Percentiles rank a stretch among this genome's conserved stretches.
Conservation (phyloP, 64 coral and sea anemone species). For the Pocillopora verrucosa region DNA sequence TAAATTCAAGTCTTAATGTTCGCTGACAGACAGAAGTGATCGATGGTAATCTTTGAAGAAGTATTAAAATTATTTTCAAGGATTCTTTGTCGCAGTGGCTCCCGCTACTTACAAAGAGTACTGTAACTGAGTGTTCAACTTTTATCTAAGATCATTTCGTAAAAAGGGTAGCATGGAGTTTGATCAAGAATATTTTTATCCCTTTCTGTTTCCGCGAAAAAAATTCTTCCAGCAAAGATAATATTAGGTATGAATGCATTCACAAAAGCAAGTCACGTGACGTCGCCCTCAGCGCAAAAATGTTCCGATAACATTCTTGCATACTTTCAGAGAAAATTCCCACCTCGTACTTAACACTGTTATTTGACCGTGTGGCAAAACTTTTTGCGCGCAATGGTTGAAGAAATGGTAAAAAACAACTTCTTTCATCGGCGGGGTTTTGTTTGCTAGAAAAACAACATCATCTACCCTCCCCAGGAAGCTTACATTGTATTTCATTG, state of each 20-base stretch:
- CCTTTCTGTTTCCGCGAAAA: not conserved
- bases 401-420: not conserved
- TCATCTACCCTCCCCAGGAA: no score
- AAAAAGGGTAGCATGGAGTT: no score
- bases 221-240: not conserved
- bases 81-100: not conserved
- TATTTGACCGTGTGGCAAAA: not conserved
- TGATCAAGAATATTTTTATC: no score
- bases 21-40: not conserved
- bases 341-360: not conserved
- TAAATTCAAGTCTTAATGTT: slow-evolving; percentile 1
- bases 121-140: not conserved
- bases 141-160: no score
- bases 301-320: slow-evolving; percentile 1
- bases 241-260: not conserved
- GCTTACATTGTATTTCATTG: no score
- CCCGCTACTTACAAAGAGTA: not conserved
- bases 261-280: not conserved
- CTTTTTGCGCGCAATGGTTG: not conserved
- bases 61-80: not conserved
- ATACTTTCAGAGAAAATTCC: slow-evolving; percentile 28
- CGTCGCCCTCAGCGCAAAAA: not conserved
- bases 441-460: not conserved
- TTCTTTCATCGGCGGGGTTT: not conserved
- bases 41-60: not conserved